Conservation (phyloP, 1,140 invertebrate species). For the Drosophila bipectinata region DNA sequence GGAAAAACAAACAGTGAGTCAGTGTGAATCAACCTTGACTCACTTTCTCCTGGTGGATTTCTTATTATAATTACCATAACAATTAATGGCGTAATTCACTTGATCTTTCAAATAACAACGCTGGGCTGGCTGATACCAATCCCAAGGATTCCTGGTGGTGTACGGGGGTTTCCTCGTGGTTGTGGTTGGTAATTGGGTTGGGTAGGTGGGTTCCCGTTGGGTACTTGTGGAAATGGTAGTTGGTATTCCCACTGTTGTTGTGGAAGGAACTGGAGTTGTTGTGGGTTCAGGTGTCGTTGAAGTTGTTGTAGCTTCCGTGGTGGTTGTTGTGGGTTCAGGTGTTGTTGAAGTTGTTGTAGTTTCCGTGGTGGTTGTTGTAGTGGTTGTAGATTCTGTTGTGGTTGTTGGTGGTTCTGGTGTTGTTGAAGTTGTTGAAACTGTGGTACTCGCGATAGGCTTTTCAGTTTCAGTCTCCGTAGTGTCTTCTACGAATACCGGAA, state of each 20-base stretch:
- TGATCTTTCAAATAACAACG: constrained; percentile 48
- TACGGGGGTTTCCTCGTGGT: constrained; percentile 1
- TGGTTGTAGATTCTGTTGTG: neutral
- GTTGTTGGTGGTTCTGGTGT: neutral
- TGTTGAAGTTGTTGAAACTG: neutral
- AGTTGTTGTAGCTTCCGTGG: constrained; percentile 7
- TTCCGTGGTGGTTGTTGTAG: neutral
- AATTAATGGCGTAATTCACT: constrained; percentile 12
- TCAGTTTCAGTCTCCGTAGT: neutral
- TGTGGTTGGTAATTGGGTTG: constrained; percentile 11
- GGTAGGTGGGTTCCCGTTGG: constrained; percentile 4
- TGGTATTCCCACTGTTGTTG: constrained; percentile 1
- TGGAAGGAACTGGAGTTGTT: neutral
- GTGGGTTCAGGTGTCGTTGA: constrained; percentile 4
- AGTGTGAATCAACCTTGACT: neutral
- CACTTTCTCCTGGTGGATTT: neutral
- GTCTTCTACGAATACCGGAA: constrained; percentile 27
- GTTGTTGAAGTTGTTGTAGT: neutral
- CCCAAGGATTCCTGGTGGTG: constrained; percentile 22
- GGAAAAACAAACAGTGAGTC: constrained; percentile 1
- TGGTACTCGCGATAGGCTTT: no score
- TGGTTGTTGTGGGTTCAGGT: neutral
- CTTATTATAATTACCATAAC: constrained; percentile 29
- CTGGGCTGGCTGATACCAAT: constrained; percentile 9
- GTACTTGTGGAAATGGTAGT: neutral